Evolutionary conservation across 2,888 invertebrate species (phyloP).

Genomic region (Ormyrus nitidulus): DNA sequence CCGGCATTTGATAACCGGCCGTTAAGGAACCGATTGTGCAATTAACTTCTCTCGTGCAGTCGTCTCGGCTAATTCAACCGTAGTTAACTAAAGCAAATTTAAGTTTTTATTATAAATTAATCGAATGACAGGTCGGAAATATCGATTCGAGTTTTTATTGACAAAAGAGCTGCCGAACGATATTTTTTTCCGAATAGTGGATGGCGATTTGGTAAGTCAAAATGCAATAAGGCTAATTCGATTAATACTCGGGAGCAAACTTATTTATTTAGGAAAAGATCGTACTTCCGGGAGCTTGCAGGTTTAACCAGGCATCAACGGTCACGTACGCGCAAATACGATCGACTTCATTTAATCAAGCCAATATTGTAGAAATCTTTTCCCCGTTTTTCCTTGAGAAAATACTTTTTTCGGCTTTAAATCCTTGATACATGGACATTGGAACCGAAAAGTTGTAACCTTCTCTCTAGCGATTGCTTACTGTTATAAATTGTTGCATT

Average conservation of each 20-base stretch:
- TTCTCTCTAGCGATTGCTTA: too few species aligned
- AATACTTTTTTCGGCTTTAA: too few species aligned
- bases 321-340: background rate
- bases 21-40: slow-evolving; percentile 37
- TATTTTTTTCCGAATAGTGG: too few species aligned
- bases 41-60: slow-evolving; percentile 7
- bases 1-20: slow-evolving; percentile 56
- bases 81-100: too few species aligned
- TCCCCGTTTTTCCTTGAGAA: background rate
- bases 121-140: too few species aligned
- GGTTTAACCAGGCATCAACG: background rate
- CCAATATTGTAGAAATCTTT: background rate
- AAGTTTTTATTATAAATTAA: too few species aligned
- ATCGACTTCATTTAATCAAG: background rate
- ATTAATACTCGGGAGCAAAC: background rate
- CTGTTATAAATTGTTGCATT: too few species aligned
- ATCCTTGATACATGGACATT: too few species aligned
- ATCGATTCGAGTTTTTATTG: too few species aligned
- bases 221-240: background rate
- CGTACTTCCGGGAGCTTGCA: background rate
- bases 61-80: background rate
- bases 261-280: background rate
- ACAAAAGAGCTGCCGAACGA: too few species aligned
- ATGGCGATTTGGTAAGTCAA: too few species aligned
- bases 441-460: too few species aligned